Evolutionary conservation across 2,888 invertebrate genomes (phyloP), one percentile per base, ranked within the genome.

Genomic region (Baronia brevicornis): DNA sequence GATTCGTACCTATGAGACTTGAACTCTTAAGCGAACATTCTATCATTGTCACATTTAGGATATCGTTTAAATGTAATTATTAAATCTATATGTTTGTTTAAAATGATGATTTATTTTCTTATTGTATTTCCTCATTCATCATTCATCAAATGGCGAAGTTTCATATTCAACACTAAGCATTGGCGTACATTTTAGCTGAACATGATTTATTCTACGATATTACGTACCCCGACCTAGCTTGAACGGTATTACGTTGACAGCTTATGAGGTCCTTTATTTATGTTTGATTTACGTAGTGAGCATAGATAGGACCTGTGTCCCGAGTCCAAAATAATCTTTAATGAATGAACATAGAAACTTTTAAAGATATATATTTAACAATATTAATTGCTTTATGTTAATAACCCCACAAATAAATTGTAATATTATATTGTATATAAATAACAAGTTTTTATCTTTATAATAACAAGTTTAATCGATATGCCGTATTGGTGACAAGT

Each of bases 241-340:
- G 70, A 78, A 80, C 79, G 68, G 80, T 65, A 77, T 77, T 77
- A 78, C 65, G 73, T 70, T 78, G 80, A 77, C 78, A 79, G 70
- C 71, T 77, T 80, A 78, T 77, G 74, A 78, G 79, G 69, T 71
- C 72, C 75, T 75, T 78, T 79, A 78, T 79, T 74, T 79, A 69
- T 64, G 61, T 67, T 60, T 79, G 80, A 80, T 79, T 79, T 80
- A 80, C 79, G 77, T 78, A 77, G 71, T 72, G 69, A 64, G 63
- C 61, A 68, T 56, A 74, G 74, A 77, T 77, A 77, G 57, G 58
- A 54, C 48, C 46, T 48, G 48, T 52, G 46, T 54, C 53, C 52
- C 40, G 44, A 43, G 40, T 27, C 37, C 26, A 28, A 43, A 46
- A 54, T 49, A 47, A 45, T 46, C 41, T 48, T 45, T 50, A 54